Percentiles rank a stretch among this genome's conserved stretches.
These are phyloP conservation scores for Ramphastos sulfuratus DNA, from an alignment of 2,113 vertebrate genomes.

Conservation along the genomic window DNA sequence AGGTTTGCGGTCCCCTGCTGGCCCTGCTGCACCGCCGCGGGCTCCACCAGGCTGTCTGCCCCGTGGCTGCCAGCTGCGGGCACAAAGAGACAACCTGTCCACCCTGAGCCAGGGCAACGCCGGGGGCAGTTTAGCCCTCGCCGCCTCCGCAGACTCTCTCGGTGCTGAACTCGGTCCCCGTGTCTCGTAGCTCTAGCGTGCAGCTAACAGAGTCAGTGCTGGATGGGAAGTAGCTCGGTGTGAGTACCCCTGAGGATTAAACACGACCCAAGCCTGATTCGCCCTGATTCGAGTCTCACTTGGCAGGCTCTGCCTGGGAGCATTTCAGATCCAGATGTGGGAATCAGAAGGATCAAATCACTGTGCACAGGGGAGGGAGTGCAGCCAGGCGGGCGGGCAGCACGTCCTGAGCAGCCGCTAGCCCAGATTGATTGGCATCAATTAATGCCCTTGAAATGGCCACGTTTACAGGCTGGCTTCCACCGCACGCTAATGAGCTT, in stretches of 20 bases:
- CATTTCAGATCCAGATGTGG: neutral
- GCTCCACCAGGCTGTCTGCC: accelerated
- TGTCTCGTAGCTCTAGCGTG: conserved; percentile 78
- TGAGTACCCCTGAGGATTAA: conserved; percentile 70
- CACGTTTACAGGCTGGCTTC: neutral
- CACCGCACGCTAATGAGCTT: neutral
- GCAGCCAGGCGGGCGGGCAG: neutral
- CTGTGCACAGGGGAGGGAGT: accelerated
- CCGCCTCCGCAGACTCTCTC: neutral
- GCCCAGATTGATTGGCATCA: neutral
- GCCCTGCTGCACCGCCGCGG: neutral
- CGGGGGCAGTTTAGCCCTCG: neutral
- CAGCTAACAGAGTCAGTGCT: conserved; percentile 75
- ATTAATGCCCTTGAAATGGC: neutral
- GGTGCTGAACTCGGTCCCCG: conserved; percentile 29
- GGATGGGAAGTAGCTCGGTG: conserved; percentile 70
- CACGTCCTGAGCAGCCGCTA: neutral
- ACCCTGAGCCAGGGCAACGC: neutral
- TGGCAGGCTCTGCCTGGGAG: neutral
- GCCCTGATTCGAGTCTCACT: neutral
- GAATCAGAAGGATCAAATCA: neutral
- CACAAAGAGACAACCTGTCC: neutral
- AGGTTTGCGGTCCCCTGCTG: neutral
- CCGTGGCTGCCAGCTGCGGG: neutral
- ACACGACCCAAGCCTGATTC: neutral